A percentile compares a stretch with the other conserved stretches of the same genome.
Conservation (phyloP, 1,140 invertebrate species). For the Magallana ariakensis region DNA sequence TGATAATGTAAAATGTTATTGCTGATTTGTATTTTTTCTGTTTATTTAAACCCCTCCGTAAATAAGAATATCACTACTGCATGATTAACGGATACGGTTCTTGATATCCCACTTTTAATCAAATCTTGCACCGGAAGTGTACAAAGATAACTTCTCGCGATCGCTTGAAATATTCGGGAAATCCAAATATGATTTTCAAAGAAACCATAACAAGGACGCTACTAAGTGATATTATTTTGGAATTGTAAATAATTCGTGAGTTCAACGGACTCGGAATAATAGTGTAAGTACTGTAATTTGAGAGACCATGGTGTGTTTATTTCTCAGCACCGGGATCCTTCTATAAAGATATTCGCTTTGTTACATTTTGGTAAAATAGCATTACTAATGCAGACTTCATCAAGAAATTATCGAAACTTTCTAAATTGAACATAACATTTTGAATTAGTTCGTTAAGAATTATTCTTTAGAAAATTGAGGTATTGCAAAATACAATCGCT, state of each 20-base stretch:
- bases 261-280: neutral
- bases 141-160: neutral
- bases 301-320: neutral
- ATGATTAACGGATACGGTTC: no score
- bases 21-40: no score
- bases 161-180: neutral
- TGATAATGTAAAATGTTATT: no score
- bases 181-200: neutral
- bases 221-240: no score
- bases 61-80: no score
- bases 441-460: no score
- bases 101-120: neutral
- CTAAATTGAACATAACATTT: no score
- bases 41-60: no score
- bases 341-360: no score
- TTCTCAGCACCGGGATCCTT: neutral
- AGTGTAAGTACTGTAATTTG: neutral
- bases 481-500: constrained; percentile 29
- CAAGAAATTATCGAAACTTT: no score
- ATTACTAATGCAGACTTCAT: no score
- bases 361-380: no score
- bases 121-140: constrained; percentile 12
- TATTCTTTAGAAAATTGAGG: constrained; percentile 33
- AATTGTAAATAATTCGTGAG: neutral
- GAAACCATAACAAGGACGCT: neutral